phyloP scores from a whole-genome alignment of 2,888 invertebrate genomes.

The Standfussiana lucernea region DNA sequence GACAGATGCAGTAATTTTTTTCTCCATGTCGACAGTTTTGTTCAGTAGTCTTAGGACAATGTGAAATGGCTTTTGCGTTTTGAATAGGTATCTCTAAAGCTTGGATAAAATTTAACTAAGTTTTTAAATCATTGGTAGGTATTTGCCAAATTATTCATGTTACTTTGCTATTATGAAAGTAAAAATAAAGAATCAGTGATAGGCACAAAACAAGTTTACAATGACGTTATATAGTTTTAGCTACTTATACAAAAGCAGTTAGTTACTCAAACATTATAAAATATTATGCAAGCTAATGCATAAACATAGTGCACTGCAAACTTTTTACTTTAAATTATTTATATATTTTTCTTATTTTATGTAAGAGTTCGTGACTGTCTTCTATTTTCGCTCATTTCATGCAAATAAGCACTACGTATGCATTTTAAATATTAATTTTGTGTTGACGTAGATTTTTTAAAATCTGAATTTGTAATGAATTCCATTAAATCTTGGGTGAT shows the following conservation, averaged over 20 bases:
- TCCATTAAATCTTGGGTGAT: background rate
- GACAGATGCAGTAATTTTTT: background rate
- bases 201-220: background rate
- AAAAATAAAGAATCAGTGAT: conserved; percentile 1
- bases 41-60: background rate
- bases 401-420: conserved; percentile 5
- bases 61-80: background rate
- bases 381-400: conserved; percentile 37
- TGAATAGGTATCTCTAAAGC: background rate
- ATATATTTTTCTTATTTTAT: conserved; percentile 26
- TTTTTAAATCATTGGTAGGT: background rate
- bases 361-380: conserved; percentile 6
- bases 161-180: background rate
- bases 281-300: conserved; percentile 49
- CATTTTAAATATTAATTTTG: background rate
- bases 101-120: background rate
- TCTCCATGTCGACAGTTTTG: background rate
- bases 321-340: conserved; percentile 21
- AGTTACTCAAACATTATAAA: conserved; percentile 17
- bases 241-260: background rate
- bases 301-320: conserved; percentile 34
- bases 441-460: background rate
- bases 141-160: background rate
- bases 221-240: conserved; percentile 7
- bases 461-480: background rate